Percentiles rank a stretch among this genome's conserved stretches.
These are phyloP conservation scores for Harpalus rubripes DNA, from an alignment of 2,888 invertebrate species.

Conservation along the genomic window DNA sequence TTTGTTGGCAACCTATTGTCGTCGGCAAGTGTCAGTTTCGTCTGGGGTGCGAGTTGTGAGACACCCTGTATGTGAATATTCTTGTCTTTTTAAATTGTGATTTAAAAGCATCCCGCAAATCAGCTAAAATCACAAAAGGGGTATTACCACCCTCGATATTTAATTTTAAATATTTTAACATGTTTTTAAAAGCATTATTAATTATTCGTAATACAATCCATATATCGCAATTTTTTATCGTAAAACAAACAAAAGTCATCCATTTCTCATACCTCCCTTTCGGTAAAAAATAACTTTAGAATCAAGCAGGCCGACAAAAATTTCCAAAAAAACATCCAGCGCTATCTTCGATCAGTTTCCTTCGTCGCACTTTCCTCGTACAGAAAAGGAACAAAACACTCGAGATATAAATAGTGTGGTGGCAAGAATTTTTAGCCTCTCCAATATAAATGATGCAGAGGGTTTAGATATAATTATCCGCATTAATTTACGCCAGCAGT, in stretches of 20 bases:
- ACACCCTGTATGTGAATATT: no score
- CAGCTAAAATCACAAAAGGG: no score
- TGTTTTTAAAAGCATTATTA: neutral
- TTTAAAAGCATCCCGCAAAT: no score
- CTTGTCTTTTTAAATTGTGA: no score
- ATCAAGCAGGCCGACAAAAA: constrained; percentile 10
- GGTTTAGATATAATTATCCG: constrained; percentile 60
- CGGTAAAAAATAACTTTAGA: neutral
- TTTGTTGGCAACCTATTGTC: no score
- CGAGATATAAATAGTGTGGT: constrained; percentile 57
- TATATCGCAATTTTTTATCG: neutral
- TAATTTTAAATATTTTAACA: no score
- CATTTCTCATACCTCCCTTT: neutral
- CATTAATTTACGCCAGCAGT: constrained; percentile 61
- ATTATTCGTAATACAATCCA: neutral
- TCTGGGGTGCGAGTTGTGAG: no score
- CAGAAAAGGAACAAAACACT: constrained; percentile 44
- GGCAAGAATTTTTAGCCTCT: constrained; percentile 48
- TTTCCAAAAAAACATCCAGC: constrained; percentile 18
- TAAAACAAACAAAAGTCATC: constrained; percentile 1
- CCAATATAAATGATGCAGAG: constrained; percentile 51
- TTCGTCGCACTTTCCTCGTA: constrained; percentile 31
- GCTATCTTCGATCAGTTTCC: constrained; percentile 37
- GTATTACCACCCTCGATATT: no score
- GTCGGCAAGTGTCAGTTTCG: no score